Conservation (phyloP, 1,140 invertebrate genomes). For the Aethina tumida region DNA sequence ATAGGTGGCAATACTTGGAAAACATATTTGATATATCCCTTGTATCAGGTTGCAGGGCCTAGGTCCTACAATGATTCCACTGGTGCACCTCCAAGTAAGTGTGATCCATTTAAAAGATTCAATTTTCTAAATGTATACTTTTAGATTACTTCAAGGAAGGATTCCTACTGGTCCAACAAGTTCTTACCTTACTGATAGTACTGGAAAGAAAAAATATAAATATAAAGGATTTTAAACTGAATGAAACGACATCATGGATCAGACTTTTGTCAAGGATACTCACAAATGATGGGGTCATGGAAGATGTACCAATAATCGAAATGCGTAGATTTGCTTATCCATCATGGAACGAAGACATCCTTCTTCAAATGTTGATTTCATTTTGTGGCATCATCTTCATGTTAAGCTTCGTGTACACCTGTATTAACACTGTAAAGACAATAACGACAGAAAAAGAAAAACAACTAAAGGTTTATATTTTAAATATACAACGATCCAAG, state of each 20-base stretch:
- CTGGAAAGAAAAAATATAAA: constrained; percentile 33
- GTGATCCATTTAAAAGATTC: not conserved
- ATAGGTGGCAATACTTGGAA: too few species aligned
- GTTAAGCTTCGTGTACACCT: constrained; percentile 67
- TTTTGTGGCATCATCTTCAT: constrained; percentile 67
- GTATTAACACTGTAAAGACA: constrained; percentile 66
- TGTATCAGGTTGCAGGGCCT: constrained; percentile 58
- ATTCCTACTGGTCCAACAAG: constrained; percentile 61
- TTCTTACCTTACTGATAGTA: too few species aligned
- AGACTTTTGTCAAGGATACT: too few species aligned
- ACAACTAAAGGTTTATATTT: constrained; percentile 46
- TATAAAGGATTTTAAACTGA: not conserved
- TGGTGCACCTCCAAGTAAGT: constrained; percentile 52
- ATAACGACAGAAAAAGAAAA: constrained; percentile 53
- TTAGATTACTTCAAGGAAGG: constrained; percentile 58
- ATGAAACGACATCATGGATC: too few species aligned
- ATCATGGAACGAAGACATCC: constrained; percentile 57
- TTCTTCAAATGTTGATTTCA: constrained; percentile 54
- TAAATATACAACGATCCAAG: constrained; percentile 4
- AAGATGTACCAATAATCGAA: constrained; percentile 31
- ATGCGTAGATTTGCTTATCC: constrained; percentile 67
- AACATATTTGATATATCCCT: constrained; percentile 54
- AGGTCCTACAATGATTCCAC: constrained; percentile 41
- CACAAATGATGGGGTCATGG: too few species aligned
- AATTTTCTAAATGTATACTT: too few species aligned